Conservation (phyloP, 2,113 vertebrate genomes). For the Alethe castanea region DNA sequence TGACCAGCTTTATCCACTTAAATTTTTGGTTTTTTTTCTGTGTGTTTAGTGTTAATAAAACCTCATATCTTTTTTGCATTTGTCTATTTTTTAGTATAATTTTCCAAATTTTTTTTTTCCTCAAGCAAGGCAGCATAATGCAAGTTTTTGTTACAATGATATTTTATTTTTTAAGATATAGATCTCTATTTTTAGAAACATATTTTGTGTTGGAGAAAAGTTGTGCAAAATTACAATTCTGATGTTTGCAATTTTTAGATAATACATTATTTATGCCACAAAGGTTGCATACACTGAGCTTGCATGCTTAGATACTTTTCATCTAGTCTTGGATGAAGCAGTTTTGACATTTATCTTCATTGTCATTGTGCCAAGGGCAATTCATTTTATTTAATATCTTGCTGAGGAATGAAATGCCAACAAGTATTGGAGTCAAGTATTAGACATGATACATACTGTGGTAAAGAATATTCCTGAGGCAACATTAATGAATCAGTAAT, state of each 20-base stretch:
- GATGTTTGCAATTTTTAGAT: not conserved
- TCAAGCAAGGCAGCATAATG: not conserved
- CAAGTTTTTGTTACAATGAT: not conserved
- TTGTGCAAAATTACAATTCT: not conserved
- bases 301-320: not conserved
- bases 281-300: not conserved
- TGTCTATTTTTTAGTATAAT: not conserved
- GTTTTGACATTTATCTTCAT: slow-evolving; percentile 4
- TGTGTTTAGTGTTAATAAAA: not conserved
- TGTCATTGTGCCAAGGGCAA: not conserved
- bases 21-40: not conserved
- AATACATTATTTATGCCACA: not conserved
- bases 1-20: not conserved
- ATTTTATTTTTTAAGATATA: not conserved
- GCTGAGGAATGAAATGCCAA: not conserved
- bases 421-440: not conserved
- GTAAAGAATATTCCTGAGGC: not conserved
- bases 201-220: not conserved
- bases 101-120: not conserved
- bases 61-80: not conserved
- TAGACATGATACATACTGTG: not conserved
- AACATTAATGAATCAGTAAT: not conserved
- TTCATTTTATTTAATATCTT: not conserved
- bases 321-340: not conserved
- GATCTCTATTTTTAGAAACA: not conserved